Evolutionary conservation across 2,113 vertebrate species (phyloP), one percentile per base, ranked within the genome.

Genomic region (Oxyruncus cristatus): DNA sequence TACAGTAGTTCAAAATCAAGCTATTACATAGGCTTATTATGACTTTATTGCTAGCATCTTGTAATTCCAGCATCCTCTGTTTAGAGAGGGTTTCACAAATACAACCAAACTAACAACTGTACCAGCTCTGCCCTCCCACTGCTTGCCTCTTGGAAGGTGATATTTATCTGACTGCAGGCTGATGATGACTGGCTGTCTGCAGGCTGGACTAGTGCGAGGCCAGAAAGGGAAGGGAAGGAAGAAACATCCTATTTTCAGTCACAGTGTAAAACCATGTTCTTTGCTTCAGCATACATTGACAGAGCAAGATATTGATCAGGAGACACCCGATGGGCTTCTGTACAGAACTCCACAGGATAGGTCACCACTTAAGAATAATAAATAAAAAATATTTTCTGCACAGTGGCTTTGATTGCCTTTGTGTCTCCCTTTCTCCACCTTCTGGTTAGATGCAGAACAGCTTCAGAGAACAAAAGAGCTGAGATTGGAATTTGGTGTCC

Each of bases 361-460:
- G 12, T 46, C 23, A 26, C 19, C 32, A 72, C 11, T 8, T 32
- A 73, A 67, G 24, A 88, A 76, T 8, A 46, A 56, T 39, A 83
- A 41, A 55, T 14, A 22, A 30, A 30, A 61, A 50, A 42, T 0
- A 47, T 61, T 77, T 93, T 86, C 50, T 74, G 39, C 24, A 62
- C 11, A 70, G 30, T 16, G 30, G 20, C 22, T 94, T 77, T 88
- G 78, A 70, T 1, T 63, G 85, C 30, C 55, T 95, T 85, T 62
- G 30, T 76, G 56, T 75, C 61, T 95, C 93, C 68, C 65, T 68
- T 86, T 75, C 96, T 68, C 95, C 95, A 96, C 76, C 95, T 96
- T 71, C 96, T 86, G 93, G 95, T 59, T 78, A 88, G 44, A 92
- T 5, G 28, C 9, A 84, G 93, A 94, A 95, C 17, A 90, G 37